Evolutionary conservation across 2,797 vertebrate genomes (phyloP).

Genomic region (Chaenodraco wilsoni): DNA sequence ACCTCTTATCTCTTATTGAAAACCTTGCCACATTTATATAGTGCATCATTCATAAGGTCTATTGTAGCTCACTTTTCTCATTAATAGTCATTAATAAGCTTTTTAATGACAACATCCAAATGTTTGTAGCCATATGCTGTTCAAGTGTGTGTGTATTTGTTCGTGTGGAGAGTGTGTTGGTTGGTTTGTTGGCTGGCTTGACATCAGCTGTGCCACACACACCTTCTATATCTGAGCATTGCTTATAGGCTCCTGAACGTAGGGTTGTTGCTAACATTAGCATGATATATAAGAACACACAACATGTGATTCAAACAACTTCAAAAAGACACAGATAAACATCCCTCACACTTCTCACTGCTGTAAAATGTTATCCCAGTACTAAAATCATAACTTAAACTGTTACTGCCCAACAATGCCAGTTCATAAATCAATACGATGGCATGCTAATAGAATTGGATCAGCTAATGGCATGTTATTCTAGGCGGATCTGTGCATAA

Average conservation of each 20-base stretch:
- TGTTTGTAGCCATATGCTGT: conserved; percentile 7
- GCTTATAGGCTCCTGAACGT: neutral
- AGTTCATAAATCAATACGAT: conserved; percentile 11
- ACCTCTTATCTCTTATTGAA: conserved; percentile 1
- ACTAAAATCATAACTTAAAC: neutral
- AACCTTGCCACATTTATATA: neutral
- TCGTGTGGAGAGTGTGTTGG: neutral
- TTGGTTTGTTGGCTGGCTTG: neutral
- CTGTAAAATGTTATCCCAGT: neutral
- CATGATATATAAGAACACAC: neutral
- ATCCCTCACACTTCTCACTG: neutral
- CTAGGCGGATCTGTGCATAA: neutral
- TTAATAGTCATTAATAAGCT: conserved; percentile 10
- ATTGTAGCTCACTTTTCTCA: neutral
- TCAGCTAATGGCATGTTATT: neutral
- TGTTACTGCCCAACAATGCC: neutral
- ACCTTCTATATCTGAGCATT: neutral
- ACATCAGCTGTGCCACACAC: neutral
- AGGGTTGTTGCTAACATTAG: neutral
- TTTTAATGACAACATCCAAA: conserved; percentile 8
- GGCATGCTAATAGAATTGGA: neutral
- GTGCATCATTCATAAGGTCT: too few species aligned
- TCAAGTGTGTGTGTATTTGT: neutral
- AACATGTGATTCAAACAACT: neutral
- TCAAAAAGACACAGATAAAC: neutral